A percentile compares a stretch with the other conserved stretches of the same genome.
Conservation (phyloP, 2,797 vertebrate genomes). For the Sciurus vulgaris region DNA sequence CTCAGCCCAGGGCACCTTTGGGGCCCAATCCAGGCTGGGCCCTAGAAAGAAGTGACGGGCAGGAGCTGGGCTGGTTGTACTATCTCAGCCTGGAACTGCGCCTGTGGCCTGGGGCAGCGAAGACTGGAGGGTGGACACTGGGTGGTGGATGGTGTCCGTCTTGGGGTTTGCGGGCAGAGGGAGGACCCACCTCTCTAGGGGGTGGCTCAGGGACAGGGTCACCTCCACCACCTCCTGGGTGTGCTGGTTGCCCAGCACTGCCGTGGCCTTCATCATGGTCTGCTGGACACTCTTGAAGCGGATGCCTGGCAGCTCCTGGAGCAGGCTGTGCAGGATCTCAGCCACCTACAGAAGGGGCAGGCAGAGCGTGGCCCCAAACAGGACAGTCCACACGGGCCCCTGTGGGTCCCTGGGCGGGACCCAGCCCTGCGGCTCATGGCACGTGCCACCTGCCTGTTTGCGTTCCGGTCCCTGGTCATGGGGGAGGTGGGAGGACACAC, state of each 20-base stretch:
- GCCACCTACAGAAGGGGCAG: conserved; percentile 9
- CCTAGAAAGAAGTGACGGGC: neutral
- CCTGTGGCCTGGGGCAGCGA: neutral
- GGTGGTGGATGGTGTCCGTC: too few species aligned
- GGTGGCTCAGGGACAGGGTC: conserved; percentile 58
- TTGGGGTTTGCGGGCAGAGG: neutral
- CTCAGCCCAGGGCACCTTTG: too few species aligned
- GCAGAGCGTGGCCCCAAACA: accelerated
- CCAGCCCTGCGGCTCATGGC: neutral
- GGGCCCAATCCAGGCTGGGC: neutral
- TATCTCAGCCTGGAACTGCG: neutral
- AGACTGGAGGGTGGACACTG: accelerated
- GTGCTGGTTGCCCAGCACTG: conserved; percentile 53
- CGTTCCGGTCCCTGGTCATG: accelerated
- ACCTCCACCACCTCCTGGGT: conserved; percentile 39
- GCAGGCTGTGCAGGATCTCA: conserved; percentile 58
- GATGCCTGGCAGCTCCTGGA: conserved; percentile 41
- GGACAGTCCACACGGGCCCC: neutral
- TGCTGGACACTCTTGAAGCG: neutral
- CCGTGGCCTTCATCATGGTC: neutral
- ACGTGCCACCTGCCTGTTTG: neutral
- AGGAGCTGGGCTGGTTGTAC: accelerated
- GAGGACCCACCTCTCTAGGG: conserved; percentile 61
- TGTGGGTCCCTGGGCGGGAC: neutral
- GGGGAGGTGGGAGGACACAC: too few species aligned